A percentile compares a stretch with the other conserved stretches of the same genome.
Conservation (phyloP, 64 coral and sea anemone species). For the Porites australiensis region DNA sequence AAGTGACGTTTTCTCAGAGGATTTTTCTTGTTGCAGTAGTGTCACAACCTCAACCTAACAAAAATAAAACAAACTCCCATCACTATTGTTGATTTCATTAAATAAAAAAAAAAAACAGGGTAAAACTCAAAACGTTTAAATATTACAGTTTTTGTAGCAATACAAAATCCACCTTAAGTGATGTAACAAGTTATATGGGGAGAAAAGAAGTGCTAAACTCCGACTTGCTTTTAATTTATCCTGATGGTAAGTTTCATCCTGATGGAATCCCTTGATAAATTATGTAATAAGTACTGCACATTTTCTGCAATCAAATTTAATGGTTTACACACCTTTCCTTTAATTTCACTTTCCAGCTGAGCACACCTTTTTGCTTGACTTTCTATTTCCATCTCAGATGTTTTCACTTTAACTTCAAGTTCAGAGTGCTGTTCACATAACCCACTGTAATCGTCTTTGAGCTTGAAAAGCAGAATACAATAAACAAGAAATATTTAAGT, state of each 20-base stretch:
- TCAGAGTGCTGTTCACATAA: constrained; percentile 60
- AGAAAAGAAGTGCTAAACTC: too few relatives aligned
- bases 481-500: neutral
- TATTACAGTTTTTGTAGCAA: too few relatives aligned
- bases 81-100: neutral
- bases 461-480: constrained; percentile 19
- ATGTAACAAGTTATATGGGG: too few relatives aligned
- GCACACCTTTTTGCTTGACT: constrained; percentile 71
- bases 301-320: neutral
- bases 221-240: too few relatives aligned
- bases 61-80: neutral
- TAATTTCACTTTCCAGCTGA: constrained; percentile 76
- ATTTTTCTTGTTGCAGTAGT: constrained; percentile 46
- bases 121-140: too few relatives aligned
- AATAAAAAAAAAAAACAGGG: too few relatives aligned
- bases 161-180: too few relatives aligned
- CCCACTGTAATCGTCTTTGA: constrained; percentile 78
- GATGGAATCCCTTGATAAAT: too few relatives aligned
- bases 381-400: constrained; percentile 80
- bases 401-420: constrained; percentile 69
- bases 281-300: too few relatives aligned
- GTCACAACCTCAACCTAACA: constrained; percentile 50
- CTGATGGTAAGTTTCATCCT: too few relatives aligned
- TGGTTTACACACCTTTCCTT: constrained; percentile 66
- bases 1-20: constrained; percentile 7